phyloP scores from a whole-genome alignment of 2,797 vertebrate species.

The Vultur gryphus region DNA sequence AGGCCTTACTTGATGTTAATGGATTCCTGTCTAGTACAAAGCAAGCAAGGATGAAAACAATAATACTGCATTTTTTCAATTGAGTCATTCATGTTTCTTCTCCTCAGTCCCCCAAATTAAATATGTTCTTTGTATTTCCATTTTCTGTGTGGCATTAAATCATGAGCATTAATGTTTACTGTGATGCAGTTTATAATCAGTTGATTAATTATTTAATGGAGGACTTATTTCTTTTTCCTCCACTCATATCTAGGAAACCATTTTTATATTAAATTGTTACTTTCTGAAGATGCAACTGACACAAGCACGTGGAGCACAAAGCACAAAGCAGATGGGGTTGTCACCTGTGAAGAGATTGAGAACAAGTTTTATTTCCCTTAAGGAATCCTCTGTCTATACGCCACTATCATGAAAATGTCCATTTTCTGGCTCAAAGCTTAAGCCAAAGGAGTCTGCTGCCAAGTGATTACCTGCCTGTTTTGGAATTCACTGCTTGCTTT shows the following conservation, averaged over 20 bases:
- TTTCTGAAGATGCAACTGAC: neutral
- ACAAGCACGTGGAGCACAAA: neutral
- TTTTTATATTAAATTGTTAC: neutral
- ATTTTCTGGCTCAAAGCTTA: neutral
- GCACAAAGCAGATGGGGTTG: constrained; percentile 19
- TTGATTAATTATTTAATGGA: neutral
- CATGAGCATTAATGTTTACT: neutral
- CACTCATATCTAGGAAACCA: neutral
- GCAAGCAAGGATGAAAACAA: neutral
- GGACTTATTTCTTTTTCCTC: neutral
- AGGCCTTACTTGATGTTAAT: neutral
- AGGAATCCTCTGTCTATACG: neutral
- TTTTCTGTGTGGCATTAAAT: neutral
- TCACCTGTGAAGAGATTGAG: constrained; percentile 9
- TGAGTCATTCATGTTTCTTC: neutral
- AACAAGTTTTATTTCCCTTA: constrained; percentile 46
- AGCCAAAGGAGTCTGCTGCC: constrained; percentile 23
- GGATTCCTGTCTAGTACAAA: constrained; percentile 10
- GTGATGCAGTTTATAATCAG: neutral
- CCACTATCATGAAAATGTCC: neutral
- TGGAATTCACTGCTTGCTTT: constrained; percentile 6
- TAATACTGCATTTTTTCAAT: neutral
- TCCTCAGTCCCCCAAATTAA: neutral
- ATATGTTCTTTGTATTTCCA: neutral
- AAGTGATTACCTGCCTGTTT: constrained; percentile 46